Conservation (phyloP, 1,140 invertebrate genomes). For the Rhyacophila brunnea region DNA sequence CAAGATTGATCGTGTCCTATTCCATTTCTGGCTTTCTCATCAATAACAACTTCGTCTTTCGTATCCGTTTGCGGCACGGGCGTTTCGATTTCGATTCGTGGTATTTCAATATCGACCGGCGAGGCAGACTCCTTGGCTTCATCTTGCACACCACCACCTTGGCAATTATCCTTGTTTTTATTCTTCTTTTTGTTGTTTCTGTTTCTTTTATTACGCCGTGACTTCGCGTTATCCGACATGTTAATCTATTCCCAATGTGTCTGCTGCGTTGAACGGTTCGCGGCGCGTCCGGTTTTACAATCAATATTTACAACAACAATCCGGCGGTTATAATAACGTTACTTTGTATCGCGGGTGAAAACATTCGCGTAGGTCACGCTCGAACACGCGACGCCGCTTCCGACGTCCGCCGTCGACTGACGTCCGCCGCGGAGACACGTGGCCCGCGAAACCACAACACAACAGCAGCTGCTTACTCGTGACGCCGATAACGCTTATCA, state of each 20-base stretch:
- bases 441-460: too few relatives aligned
- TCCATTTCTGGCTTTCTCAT: neutral
- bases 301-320: too few relatives aligned
- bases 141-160: neutral
- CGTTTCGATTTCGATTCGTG: neutral
- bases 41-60: neutral
- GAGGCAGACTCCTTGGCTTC: neutral
- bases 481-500: too few relatives aligned
- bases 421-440: too few relatives aligned
- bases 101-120: neutral
- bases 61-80: neutral
- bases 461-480: too few relatives aligned
- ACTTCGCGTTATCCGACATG: slow-evolving; percentile 29
- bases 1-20: neutral
- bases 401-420: too few relatives aligned
- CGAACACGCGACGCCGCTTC: too few relatives aligned
- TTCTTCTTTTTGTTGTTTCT: slow-evolving; percentile 21
- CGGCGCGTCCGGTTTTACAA: slow-evolving; percentile 8
- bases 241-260: neutral
- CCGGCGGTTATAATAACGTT: too few relatives aligned
- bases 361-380: too few relatives aligned
- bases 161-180: slow-evolving; percentile 18
- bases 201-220: slow-evolving; percentile 18
- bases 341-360: too few relatives aligned
- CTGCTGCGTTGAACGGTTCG: neutral